These are phyloP conservation scores for Lymantria dispar DNA, from an alignment of 2,888 invertebrate species.

Conservation along the genomic window DNA sequence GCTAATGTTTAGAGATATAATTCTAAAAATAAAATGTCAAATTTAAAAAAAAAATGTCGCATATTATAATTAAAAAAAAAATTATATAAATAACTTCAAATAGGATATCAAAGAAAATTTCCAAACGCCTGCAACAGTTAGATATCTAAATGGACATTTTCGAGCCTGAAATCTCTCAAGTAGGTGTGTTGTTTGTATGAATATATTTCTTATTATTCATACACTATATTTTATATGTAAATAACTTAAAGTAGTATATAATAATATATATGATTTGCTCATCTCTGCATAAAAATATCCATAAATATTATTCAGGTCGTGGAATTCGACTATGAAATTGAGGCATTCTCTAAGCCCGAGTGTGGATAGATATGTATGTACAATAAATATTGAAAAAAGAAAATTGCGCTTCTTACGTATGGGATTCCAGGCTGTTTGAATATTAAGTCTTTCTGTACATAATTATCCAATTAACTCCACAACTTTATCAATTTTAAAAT, in stretches of 20 bases:
- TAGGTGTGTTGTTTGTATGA: too few relatives aligned
- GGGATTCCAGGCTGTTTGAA: slow-evolving; percentile 16
- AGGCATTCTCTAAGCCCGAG: slow-evolving; percentile 21
- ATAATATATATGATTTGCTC: slow-evolving; percentile 12
- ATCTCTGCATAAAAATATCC: slow-evolving; percentile 30
- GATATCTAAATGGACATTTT: too few relatives aligned
- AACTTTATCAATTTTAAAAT: slow-evolving; percentile 11
- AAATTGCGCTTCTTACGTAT: slow-evolving; percentile 21
- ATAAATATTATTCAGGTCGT: slow-evolving; percentile 28
- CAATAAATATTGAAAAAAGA: slow-evolving; percentile 21
- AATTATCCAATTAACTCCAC: slow-evolving; percentile 3
- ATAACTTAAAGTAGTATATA: background rate
- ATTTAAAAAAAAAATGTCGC: too few relatives aligned
- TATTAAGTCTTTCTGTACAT: slow-evolving; percentile 4
- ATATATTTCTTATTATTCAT: too few relatives aligned
- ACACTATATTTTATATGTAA: background rate
- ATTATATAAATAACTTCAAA: too few relatives aligned
- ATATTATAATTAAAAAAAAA: too few relatives aligned
- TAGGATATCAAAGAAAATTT: too few relatives aligned
- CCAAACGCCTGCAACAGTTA: too few relatives aligned
- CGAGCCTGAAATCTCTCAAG: too few relatives aligned
- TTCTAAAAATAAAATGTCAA: too few relatives aligned
- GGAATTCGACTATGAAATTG: slow-evolving; percentile 25
- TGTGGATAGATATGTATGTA: slow-evolving; percentile 28
- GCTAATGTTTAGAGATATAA: too few relatives aligned